Evolutionary conservation across 2,113 vertebrate genomes (phyloP).

Genomic region (Melanerpes formicivorus): DNA sequence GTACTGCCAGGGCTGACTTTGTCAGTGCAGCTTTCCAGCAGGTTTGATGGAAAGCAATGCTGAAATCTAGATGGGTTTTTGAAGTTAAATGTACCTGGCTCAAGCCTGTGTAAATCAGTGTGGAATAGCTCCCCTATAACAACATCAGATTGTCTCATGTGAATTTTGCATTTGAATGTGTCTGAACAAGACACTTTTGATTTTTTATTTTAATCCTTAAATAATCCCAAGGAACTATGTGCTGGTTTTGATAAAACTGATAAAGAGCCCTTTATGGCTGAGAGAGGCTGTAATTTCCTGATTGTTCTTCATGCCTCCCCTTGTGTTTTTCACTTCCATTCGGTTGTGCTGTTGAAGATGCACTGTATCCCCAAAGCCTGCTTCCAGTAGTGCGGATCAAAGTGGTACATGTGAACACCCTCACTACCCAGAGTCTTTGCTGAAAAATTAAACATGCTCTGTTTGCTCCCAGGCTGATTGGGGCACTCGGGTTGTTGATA

Average conservation of each 20-base stretch:
- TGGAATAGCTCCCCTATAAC: background rate
- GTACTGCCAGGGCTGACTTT: background rate
- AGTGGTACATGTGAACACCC: constrained; percentile 45
- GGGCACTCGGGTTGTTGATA: constrained; percentile 79
- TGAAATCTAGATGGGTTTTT: constrained; percentile 16
- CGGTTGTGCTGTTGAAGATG: constrained; percentile 26
- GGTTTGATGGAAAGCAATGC: constrained; percentile 9
- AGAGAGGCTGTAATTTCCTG: constrained; percentile 56
- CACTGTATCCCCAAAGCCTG: constrained; percentile 59
- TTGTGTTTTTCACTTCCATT: constrained; percentile 40
- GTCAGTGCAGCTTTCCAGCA: background rate
- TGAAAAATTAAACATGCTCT: constrained; percentile 70
- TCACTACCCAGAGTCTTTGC: constrained; percentile 65
- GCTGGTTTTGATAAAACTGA: constrained; percentile 46
- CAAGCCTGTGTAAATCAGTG: constrained; percentile 31
- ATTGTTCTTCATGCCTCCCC: constrained; percentile 43
- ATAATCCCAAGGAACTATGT: constrained; percentile 46
- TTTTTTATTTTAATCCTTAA: constrained; percentile 6
- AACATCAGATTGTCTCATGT: background rate
- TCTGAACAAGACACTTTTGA: constrained; percentile 9
- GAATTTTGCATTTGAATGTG: constrained; percentile 19
- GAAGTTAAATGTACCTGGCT: constrained; percentile 3
- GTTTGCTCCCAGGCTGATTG: constrained; percentile 78
- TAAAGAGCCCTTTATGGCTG: constrained; percentile 57
- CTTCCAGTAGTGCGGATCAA: constrained; percentile 61